Conservation (phyloP, 2,797 vertebrate genomes). For the Orientallactaga sibirica region DNA sequence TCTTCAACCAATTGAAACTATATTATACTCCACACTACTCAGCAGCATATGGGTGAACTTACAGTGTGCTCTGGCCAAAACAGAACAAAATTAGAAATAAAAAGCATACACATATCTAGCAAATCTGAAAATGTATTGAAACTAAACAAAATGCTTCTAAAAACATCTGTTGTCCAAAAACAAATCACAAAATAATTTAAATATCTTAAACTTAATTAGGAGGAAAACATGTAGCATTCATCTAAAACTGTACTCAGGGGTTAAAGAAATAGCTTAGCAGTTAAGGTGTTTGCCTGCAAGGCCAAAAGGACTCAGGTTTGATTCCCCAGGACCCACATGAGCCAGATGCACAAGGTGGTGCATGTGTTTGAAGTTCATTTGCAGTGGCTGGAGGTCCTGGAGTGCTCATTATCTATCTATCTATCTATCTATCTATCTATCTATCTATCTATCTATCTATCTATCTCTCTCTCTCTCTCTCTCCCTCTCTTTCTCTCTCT, state of each 20-base stretch:
- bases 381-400: no score
- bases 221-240: not conserved
- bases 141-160: conserved; percentile 39
- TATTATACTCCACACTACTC: not conserved
- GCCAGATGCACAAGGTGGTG: no score
- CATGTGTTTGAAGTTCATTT: no score
- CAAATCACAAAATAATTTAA: not conserved
- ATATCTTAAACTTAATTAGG: not conserved
- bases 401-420: no score
- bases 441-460: no score
- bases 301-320: no score
- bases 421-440: no score
- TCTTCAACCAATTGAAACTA: not conserved
- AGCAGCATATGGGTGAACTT: not conserved
- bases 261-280: no score
- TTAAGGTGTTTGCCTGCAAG: no score
- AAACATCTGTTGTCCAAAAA: not conserved
- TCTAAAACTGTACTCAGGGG: not conserved
- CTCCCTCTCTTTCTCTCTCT: no score
- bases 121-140: conserved; percentile 24
- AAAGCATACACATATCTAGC: conserved; percentile 3
- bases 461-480: no score
- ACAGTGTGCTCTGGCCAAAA: not conserved
- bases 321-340: no score
- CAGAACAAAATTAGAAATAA: not conserved